Evolutionary conservation across 2,888 invertebrate species (phyloP).

Genomic region (Drosophila mettleri): DNA sequence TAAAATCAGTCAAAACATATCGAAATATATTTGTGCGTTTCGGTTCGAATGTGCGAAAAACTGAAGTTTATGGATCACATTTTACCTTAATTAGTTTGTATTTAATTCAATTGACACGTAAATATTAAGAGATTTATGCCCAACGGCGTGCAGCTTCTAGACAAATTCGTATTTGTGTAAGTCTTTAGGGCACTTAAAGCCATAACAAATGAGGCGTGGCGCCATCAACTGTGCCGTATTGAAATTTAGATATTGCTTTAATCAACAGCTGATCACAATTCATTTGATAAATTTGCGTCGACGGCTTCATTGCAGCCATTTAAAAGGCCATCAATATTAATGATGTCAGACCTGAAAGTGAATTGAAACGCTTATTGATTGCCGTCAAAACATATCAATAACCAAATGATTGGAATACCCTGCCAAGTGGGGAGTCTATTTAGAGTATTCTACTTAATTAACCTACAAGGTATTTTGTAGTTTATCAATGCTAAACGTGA

Average conservation of each 20-base stretch:
- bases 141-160: background rate
- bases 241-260: background rate
- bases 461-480: background rate
- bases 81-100: slow-evolving; percentile 64
- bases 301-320: slow-evolving; percentile 12
- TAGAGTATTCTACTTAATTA: background rate
- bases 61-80: slow-evolving; percentile 32
- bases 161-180: slow-evolving; percentile 28
- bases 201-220: slow-evolving; percentile 37
- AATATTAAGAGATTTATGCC: slow-evolving; percentile 33
- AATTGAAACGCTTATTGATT: slow-evolving; percentile 50
- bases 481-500: no score
- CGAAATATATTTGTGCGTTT: slow-evolving; percentile 1
- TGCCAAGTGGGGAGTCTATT: background rate
- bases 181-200: slow-evolving; percentile 28
- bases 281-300: slow-evolving; percentile 28
- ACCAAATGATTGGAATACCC: background rate
- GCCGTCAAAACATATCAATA: slow-evolving; percentile 25
- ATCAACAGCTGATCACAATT: slow-evolving; percentile 23
- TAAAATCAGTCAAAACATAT: slow-evolving; percentile 22
- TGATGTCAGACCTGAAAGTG: slow-evolving; percentile 38
- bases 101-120: slow-evolving; percentile 71
- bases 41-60: slow-evolving; percentile 19
- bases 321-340: slow-evolving; percentile 40
- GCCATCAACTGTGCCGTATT: slow-evolving; percentile 7